Evolutionary conservation across 1,140 invertebrate genomes (phyloP), one percentile per base, ranked within the genome.

Genomic region (Drosophila nasuta): DNA sequence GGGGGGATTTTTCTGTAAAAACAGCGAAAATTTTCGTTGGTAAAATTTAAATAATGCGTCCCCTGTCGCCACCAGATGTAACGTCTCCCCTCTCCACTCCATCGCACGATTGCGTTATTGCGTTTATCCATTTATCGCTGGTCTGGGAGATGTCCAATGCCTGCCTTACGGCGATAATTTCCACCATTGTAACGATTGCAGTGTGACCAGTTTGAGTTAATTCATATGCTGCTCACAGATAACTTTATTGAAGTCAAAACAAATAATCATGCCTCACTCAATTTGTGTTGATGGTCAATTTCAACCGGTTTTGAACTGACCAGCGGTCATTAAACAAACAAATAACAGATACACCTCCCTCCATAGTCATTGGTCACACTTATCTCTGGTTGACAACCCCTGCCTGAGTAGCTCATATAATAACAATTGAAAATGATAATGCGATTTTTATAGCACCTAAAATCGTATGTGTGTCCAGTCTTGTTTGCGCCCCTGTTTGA

Each of bases 31-130:
- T 75, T 68, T 60, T 87, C 49, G 54, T 43, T 66, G 59, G 52
- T 73, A 70, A 88, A 91, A 82, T 85, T 85, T 85, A 82, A 91
- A 91, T 91, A 91, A 91, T 91, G 89, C 91, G 79, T 91, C 88
- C 89, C 89, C 77, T 89, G 89, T 91, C 81, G 88, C 68, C 81
- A 68, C 58, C 88, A 91, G 89, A 91, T 70, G 73, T 70, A 73
- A 77, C 33, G 33, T 51, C 10, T 75, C 35, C 77, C 33, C 11
- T 25, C 8, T 38, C 2, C 30, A 17, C 13, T 4, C 8, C 64
- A 33, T 52, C n/a, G 20, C 43, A 48, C 65, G 43, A 25, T 58
- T 41, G 56, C 57, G 3, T 51, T 20, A 60, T 69, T 69, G 46
- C 20, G 35, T 25, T 46, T 51, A 41, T 38, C 48, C 67, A 52